Conservation (phyloP, 2,888 invertebrate species). For the Rhagophthalmus giganteus region DNA sequence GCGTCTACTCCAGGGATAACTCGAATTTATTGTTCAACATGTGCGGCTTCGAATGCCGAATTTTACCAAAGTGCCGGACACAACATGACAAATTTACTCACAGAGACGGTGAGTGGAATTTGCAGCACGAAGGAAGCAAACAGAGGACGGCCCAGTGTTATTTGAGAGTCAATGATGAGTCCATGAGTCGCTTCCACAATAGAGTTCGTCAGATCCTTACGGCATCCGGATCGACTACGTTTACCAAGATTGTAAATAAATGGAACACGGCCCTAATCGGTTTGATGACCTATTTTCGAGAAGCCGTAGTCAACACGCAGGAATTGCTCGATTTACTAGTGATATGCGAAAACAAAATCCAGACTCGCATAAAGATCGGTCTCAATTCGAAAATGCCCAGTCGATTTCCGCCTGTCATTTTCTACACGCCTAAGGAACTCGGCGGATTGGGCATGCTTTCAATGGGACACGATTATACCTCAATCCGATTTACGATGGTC, state of each 20-base stretch:
- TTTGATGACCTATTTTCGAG: slow-evolving; percentile 99
- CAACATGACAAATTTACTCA: slow-evolving; percentile 96
- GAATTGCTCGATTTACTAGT: slow-evolving; percentile 95
- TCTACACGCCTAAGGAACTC: slow-evolving; percentile 98
- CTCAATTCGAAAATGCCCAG: slow-evolving; percentile 99
- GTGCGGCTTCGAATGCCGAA: slow-evolving; percentile 99
- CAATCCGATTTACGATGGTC: slow-evolving; percentile 96
- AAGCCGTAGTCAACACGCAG: slow-evolving; percentile 99
- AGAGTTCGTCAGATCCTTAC: slow-evolving; percentile 98
- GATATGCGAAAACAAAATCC: slow-evolving; percentile 99
- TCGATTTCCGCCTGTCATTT: slow-evolving; percentile 98
- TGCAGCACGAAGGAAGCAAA: slow-evolving; percentile 99
- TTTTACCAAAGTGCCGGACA: slow-evolving; percentile 94
- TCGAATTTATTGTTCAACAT: slow-evolving; percentile 98
- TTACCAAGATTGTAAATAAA: slow-evolving; percentile 99
- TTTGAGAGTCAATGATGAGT: slow-evolving; percentile 97
- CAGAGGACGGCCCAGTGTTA: slow-evolving; percentile 99
- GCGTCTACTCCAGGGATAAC: slow-evolving; percentile 99
- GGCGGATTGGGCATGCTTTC: slow-evolving; percentile 99
- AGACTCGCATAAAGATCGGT: slow-evolving; percentile 99
- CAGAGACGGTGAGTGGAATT: slow-evolving; percentile 98
- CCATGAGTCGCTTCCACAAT: slow-evolving; percentile 96
- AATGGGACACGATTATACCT: slow-evolving; percentile 99
- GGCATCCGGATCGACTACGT: slow-evolving; percentile 99
- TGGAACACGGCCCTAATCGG: slow-evolving; percentile 99